Evolutionary conservation across 2,797 vertebrate species (phyloP), one percentile per base, ranked within the genome.

Genomic region (Carapus acus): DNA sequence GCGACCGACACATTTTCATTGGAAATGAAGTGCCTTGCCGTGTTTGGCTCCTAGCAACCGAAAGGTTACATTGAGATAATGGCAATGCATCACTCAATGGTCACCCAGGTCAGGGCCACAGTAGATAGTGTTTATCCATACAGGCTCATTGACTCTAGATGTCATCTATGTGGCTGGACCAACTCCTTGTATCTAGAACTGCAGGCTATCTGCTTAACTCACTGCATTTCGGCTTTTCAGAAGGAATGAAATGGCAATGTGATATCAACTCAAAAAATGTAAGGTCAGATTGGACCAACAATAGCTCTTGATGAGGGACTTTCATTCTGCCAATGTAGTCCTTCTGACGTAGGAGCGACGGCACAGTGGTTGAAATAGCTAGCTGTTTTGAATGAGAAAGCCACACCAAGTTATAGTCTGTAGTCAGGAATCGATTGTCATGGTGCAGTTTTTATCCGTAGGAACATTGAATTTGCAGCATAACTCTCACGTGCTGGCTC

Each of bases 401-500:
- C 39, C 49, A 51, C 58, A 40, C 43, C 9, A 16, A 67, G 33
- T 63, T 54, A 63, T 57, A 69, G 55, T 70, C 62, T 58, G 65
- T 23, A 5, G 43, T 45, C 40, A 43, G 43, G 49, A 78, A 77
- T 78, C 85, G 77, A 85, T 81, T 85, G 79, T 65, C 80, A 81
- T 86, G 82, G 79, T 66, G 68, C 65, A n/a, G 49, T 76, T 75
- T 83, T 84, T 83, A 78, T 83, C 72, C 71, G 75, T 50, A 67
- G 71, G 74, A 76, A 79, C 76, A 83, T 85, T 74, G 53, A 71
- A 70, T 78, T 81, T 67, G 76, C 65, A 55, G 57, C 65, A 76
- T 79, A 83, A 81, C 66, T 82, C 63, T 69, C 36, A 70, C 72
- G 69, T 71, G 57, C 69, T 77, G 77, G 54, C 73, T 65, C 77